Evolutionary conservation across 2,888 invertebrate genomes (phyloP).

Genomic region (Cerceris ruficornis): DNA sequence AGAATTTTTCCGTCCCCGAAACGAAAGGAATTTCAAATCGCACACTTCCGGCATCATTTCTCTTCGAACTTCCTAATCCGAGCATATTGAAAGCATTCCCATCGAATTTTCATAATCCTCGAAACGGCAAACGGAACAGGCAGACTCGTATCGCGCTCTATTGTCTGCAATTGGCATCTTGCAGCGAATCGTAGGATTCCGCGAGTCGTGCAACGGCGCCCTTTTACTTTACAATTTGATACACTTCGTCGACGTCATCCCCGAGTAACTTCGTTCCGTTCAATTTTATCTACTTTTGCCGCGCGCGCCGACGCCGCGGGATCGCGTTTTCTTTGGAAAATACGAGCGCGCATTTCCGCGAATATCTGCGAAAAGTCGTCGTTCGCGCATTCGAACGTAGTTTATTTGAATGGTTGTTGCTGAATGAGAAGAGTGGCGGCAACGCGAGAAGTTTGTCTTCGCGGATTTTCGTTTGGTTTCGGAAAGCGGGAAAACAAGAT

Average conservation of each 20-base stretch:
- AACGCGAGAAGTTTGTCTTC: neutral
- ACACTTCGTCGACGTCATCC: constrained; percentile 1
- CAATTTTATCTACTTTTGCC: constrained; percentile 4
- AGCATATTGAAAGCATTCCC: no score
- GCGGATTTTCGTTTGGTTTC: neutral
- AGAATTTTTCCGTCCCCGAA: no score
- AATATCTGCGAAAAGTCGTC: neutral
- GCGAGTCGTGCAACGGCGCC: neutral
- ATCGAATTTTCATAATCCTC: no score
- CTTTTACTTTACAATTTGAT: constrained; percentile 9
- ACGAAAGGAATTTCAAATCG: no score
- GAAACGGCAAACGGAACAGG: no score
- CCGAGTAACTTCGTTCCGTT: neutral
- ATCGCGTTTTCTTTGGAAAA: neutral
- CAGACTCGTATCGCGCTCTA: no score
- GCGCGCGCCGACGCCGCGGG: neutral
- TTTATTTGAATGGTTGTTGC: neutral
- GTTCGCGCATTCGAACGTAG: neutral
- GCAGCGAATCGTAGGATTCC: no score
- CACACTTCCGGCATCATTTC: no score
- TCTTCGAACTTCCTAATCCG: no score
- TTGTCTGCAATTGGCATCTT: no score
- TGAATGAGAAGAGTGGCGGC: neutral
- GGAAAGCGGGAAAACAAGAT: neutral
- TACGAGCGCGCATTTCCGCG: neutral